Evolutionary conservation across 2,113 vertebrate genomes (phyloP).

Genomic region (Hemichromis elongatus): DNA sequence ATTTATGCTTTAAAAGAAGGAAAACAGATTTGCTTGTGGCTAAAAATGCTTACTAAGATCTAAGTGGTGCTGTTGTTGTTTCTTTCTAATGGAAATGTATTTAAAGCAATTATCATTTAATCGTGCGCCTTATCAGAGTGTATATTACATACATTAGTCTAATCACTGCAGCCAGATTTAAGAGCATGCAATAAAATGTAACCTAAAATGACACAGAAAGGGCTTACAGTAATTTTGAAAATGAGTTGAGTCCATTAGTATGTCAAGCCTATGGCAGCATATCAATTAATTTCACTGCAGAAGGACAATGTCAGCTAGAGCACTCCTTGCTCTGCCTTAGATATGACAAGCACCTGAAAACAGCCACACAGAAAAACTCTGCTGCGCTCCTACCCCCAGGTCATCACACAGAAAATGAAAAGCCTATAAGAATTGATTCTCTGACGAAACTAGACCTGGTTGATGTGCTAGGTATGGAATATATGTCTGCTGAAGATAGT

Average conservation of each 20-base stretch:
- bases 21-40: background rate
- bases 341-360: constrained; percentile 59
- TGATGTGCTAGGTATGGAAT: constrained; percentile 67
- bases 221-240: constrained; percentile 42
- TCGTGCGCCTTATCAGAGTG: background rate
- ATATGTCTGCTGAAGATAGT: constrained; percentile 59
- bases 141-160: constrained; percentile 16
- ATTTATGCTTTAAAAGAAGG: background rate
- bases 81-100: background rate
- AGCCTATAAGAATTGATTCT: constrained; percentile 70
- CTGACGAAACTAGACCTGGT: constrained; percentile 58
- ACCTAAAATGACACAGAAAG: constrained; percentile 39
- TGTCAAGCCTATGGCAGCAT: constrained; percentile 35
- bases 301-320: constrained; percentile 43
- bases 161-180: constrained; percentile 41
- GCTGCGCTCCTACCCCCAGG: constrained; percentile 28
- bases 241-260: constrained; percentile 60
- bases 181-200: constrained; percentile 42
- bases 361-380: constrained; percentile 31
- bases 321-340: constrained; percentile 47
- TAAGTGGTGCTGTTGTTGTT: background rate
- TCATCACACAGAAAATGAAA: constrained; percentile 64
- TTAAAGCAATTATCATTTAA: background rate
- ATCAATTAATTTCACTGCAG: constrained; percentile 57
- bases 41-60: background rate